Base-by-base conservation (phyloP, 2,888 invertebrate species). In the Bimastos eiseni region DNA sequence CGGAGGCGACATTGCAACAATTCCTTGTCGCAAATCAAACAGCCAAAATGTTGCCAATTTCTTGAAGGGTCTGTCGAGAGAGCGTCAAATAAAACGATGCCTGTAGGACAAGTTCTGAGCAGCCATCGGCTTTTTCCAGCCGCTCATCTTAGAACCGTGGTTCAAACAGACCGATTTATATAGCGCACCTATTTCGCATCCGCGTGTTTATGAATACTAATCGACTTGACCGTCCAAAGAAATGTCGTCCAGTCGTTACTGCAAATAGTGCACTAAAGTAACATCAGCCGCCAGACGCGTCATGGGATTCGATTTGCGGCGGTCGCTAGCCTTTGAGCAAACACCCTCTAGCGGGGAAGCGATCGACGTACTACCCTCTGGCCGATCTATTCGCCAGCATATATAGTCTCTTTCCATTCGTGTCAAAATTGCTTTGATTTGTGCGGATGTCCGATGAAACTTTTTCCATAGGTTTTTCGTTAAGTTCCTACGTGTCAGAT, bases 1-100 rank as follows among this genome's bases (percentile, higher is more conserved):
- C n/a, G 8, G 30, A 70, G 70, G 70, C 70, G 70, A n/a, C 13
- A n/a, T 70, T 70, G 70, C 70, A 70, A 37, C 37, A 8, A 88
- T 38, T 49, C 19, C 15, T 17, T 83, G 55, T 13, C 37, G 70
- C 37, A 55, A 55, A 55, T 37, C 37, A 49, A 55, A 89, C 37
- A 37, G 55, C 41, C 37, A 11, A 70, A 34, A 55, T 41, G 36
- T 37, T 36, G 49, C 36, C 49, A 89, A 89, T 83, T 89, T 83
- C 24, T 83, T 89, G 89, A 89, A 89, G 89, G 70, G 49, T 83
- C 17, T n/a, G 33, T 89, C 41, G n/a, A 19, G 70, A 21, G 33
- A n/a, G 41, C 2, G 21, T 8, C 30, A 88, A 49, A 49, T 70
- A 70, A 1, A n/a, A n/a, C 6, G 49, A 49, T 24, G 30, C 30